These are phyloP conservation scores for Acestrorhynchus altus DNA, from an alignment of 2,797 vertebrate genomes.

Conservation along the genomic window DNA sequence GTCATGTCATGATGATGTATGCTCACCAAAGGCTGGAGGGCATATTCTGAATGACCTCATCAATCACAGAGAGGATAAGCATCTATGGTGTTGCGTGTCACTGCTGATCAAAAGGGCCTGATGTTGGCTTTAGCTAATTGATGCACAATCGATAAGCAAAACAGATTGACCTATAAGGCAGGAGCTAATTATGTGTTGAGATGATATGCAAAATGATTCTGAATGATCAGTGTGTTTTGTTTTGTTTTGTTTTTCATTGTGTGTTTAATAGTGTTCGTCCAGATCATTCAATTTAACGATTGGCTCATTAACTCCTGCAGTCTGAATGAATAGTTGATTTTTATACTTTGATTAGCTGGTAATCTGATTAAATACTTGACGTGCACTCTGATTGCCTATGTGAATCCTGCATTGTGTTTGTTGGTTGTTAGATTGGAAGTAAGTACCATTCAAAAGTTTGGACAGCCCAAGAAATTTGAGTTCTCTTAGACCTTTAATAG, in stretches of 20 bases:
- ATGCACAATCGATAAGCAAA: constrained; percentile 50
- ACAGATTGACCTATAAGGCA: constrained; percentile 56
- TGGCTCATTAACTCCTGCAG: neutral
- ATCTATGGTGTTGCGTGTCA: constrained; percentile 36
- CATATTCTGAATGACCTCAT: constrained; percentile 23
- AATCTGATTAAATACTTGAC: neutral
- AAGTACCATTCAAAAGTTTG: no score
- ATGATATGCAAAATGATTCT: neutral
- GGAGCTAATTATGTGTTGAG: constrained; percentile 44
- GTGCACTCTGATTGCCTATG: neutral
- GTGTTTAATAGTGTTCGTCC: neutral
- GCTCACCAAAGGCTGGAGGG: constrained; percentile 3
- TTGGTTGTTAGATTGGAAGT: no score
- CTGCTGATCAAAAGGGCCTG: constrained; percentile 61
- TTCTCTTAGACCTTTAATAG: no score
- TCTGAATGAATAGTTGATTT: neutral
- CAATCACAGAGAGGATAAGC: constrained; percentile 52
- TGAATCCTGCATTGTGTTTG: no score
- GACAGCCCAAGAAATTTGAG: no score
- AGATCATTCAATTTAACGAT: neutral
- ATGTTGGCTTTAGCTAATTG: constrained; percentile 52
- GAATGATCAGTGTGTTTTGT: neutral
- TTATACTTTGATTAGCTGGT: neutral
- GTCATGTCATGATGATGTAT: constrained; percentile 7
- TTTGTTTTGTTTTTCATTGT: no score